Base-by-base conservation (phyloP, 2,113 vertebrate species). In the Dicrurus megarhynchus region DNA sequence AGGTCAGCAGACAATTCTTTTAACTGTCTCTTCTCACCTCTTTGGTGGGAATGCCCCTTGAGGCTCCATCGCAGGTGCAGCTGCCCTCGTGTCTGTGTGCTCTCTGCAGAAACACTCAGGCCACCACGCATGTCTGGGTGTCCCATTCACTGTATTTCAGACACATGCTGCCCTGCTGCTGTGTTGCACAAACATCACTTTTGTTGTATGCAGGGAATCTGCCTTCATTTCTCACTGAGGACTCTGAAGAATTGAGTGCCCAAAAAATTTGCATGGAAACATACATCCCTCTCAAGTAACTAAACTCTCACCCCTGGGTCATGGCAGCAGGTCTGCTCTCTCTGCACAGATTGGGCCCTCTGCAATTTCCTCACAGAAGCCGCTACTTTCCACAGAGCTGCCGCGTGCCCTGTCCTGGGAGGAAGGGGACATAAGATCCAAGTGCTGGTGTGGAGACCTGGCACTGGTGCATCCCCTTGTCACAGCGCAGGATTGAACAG, bases 41-140 rank as follows among this genome's bases (percentile, higher is more conserved):
- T 46, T 39, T 20, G n/a, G n/a, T 65, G 71, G 63, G 39, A 81
- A 22, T 2, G 32, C 23, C 32, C 28, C 18, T 3, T 39, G 33
- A 49, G 53, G 37, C 21, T 77, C 41, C 59, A 19, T 49, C 59
- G 68, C 33, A 17, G 0, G 11, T 9, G 17, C 32, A 37, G 53
- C 68, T 78, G 41, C 69, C n/a, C 4, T 46, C 0, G 0, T 55
- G 56, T 4, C 79, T 65, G 37, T 42, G 22, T 0, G 0, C 16
- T 53, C 42, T 18, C 77, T 84, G 50, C 52, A 61, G 24, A 16
- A 2, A 4, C 42, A 3, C 23, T 68, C 16, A 32, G 28, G 22
- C 50, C 26, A 16, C 46, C 52, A 1, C 15, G 3, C 9, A 4
- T 4, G 0, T 11, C 57, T 10, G 7, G 23, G 4, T 57, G 33